Conservation (phyloP, 2,888 invertebrate species). For the Cataglyphis livida region DNA sequence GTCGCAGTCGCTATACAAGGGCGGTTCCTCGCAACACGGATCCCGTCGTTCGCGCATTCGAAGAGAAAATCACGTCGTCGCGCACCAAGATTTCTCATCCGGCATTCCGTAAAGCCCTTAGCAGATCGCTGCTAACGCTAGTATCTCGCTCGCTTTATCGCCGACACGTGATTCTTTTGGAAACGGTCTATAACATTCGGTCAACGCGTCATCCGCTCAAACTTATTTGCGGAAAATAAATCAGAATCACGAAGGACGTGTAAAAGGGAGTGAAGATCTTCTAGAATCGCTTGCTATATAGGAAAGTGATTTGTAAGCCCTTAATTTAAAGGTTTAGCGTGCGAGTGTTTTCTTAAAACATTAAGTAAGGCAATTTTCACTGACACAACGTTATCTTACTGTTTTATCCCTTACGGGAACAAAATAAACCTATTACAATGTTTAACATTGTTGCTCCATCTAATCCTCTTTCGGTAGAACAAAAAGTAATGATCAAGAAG, state of each 20-base stretch:
- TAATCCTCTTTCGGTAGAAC: slow-evolving; percentile 34
- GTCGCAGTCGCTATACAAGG: not conserved
- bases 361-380: not conserved
- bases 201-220: slow-evolving; percentile 64
- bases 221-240: slow-evolving; percentile 73
- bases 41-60: slow-evolving; percentile 13
- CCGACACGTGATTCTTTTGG: slow-evolving; percentile 57
- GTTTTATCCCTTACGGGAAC: not conserved
- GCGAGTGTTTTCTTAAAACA: not conserved
- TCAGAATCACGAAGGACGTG: slow-evolving; percentile 47
- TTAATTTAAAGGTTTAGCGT: slow-evolving; percentile 5
- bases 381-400: slow-evolving; percentile 5
- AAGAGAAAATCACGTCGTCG: slow-evolving; percentile 41
- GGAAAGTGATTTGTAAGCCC: not conserved
- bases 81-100: slow-evolving; percentile 36
- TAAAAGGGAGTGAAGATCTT: not conserved
- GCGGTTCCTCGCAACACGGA: slow-evolving; percentile 14
- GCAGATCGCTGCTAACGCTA: slow-evolving; percentile 47
- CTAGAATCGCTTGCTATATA: not conserved
- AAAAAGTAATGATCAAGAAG: not conserved
- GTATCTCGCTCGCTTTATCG: slow-evolving; percentile 43
- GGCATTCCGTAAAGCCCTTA: slow-evolving; percentile 26
- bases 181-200: slow-evolving; percentile 63
- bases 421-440: not conserved
- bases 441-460: slow-evolving; percentile 34